Evolutionary conservation across 2,888 invertebrate species (phyloP).

Genomic region (Andrena flavipes): DNA sequence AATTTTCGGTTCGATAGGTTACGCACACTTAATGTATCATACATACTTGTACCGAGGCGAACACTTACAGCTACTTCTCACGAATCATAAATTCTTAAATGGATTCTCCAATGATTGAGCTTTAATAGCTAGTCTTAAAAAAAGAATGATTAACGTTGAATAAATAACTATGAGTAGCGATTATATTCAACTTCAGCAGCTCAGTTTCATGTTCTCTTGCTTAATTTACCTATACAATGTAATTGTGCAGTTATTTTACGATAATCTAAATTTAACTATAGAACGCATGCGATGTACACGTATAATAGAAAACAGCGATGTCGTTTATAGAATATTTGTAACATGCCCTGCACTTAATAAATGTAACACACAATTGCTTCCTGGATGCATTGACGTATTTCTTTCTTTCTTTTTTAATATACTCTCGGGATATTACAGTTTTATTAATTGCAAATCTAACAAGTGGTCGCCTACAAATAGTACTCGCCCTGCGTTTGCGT

Average conservation of each 20-base stretch:
- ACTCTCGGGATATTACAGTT: constrained; percentile 7
- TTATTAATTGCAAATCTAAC: constrained; percentile 50
- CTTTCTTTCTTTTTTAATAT: neutral
- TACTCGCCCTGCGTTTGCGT: constrained; percentile 23
- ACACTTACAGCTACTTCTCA: neutral
- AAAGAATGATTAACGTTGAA: constrained; percentile 57
- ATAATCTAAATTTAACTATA: constrained; percentile 75
- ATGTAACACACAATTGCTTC: constrained; percentile 32
- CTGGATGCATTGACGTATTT: constrained; percentile 3
- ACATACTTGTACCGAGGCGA: constrained; percentile 12
- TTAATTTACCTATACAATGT: constrained; percentile 76
- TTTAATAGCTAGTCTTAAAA: constrained; percentile 28
- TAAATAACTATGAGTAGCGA: constrained; percentile 65
- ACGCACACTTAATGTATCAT: neutral
- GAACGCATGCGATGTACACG: constrained; percentile 55
- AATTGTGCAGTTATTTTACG: constrained; percentile 80
- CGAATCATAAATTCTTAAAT: constrained; percentile 21
- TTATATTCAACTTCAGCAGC: constrained; percentile 64
- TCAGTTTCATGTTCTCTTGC: constrained; percentile 65
- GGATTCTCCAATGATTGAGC: constrained; percentile 44
- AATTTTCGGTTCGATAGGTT: constrained; percentile 1
- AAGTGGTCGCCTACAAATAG: constrained; percentile 41
- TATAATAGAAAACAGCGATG: constrained; percentile 42
- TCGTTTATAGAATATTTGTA: constrained; percentile 23
- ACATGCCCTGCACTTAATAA: constrained; percentile 33